Evolutionary conservation across 2,888 invertebrate genomes (phyloP), one percentile per base, ranked within the genome.

Genomic region (Thereva unica): DNA sequence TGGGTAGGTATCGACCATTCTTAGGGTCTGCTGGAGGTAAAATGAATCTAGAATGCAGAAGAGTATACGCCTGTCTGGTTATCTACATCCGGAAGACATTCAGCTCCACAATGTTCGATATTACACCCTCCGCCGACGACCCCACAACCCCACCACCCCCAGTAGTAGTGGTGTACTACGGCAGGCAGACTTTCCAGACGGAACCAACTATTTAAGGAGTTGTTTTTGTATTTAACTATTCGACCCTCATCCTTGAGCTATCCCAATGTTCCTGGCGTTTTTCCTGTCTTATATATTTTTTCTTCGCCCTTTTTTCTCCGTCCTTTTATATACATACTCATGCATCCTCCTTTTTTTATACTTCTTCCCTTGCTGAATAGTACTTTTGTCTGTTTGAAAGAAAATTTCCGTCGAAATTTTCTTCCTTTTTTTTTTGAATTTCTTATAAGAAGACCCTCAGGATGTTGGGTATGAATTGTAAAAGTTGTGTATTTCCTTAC

Each of bases 151-250:
- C 23, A 2, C 49, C 49, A 61, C 55, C 34, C 41, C 55, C 42
- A 56, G n/a, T 50, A 50, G 23, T 61, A 61, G 49, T 50, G 50
- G 49, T 61, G 50, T 41, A 61, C 45, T 61, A 55, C 50, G 23
- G 23, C 61, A 49, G 61, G 50, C 61, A 61, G 61, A 61, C 61
- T 61, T 61, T 50, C 61, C 61, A 61, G 61, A 61, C 61, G 61
- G 61, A 61, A 61, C 61, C 61, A 61, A 61, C 61, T 61, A 61
- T 61, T 61, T 61, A 61, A 61, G 61, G 50, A 50, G 61, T 61
- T 61, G 61, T 61, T 61, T 61, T 61, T 61, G 50, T 61, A 61
- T 61, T 61, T 61, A 61, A 61, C 61, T 61, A 61, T 61, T 61
- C 61, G 61, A 61, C 61, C 61, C 61, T 50, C 61, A 61, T 61